Percentiles rank a stretch among this genome's conserved stretches.
phyloP scores from a whole-genome alignment of 2,113 vertebrate genomes.

The Paedocypris sp. region DNA sequence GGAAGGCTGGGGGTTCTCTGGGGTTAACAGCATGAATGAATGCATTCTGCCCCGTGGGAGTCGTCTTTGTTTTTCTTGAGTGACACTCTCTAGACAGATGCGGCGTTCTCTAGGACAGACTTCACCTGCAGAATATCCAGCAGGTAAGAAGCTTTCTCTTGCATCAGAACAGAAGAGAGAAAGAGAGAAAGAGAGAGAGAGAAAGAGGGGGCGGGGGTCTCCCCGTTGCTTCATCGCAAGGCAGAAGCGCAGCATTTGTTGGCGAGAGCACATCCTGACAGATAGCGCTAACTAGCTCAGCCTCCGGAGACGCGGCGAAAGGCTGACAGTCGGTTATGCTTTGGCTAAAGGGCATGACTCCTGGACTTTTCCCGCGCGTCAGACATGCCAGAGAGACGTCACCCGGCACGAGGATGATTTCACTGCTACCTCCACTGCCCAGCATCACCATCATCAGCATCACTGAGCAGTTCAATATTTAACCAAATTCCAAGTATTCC shows the following conservation, averaged over 20 bases:
- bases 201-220: conserved; percentile 53
- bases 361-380: conserved; percentile 47
- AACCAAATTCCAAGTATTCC: no score
- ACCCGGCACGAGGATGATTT: conserved; percentile 49
- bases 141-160: conserved; percentile 29
- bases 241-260: conserved; percentile 46
- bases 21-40: conserved; percentile 20
- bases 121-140: conserved; percentile 51
- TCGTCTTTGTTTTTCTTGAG: conserved; percentile 4
- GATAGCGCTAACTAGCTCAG: conserved; percentile 51
- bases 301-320: conserved; percentile 55
- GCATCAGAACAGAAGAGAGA: conserved; percentile 18
- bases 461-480: not conserved
- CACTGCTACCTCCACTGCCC: conserved; percentile 6
- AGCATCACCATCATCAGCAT: not conserved
- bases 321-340: conserved; percentile 53
- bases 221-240: conserved; percentile 33
- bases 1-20: not conserved
- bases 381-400: conserved; percentile 39
- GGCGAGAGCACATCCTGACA: conserved; percentile 48
- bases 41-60: not conserved
- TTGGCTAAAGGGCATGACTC: conserved; percentile 55
- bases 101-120: conserved; percentile 50
- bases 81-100: conserved; percentile 41
- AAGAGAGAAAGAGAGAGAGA: conserved; percentile 9